Evolutionary conservation across 2,797 vertebrate species (phyloP).

Genomic region (Galagoides demidoff): DNA sequence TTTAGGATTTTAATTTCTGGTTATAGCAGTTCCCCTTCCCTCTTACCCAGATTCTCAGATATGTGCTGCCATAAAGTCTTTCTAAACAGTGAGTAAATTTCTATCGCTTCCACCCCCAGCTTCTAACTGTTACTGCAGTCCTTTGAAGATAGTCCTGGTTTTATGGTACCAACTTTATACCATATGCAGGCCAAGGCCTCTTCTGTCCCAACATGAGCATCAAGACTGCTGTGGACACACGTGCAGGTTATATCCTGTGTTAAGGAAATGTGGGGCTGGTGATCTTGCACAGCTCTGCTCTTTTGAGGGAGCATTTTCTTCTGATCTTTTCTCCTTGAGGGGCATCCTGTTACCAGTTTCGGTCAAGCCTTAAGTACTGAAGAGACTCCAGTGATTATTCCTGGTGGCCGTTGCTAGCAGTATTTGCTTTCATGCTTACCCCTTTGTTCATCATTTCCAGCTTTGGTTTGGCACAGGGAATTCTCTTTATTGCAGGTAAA

Average conservation of each 20-base stretch:
- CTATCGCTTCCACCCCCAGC: background rate
- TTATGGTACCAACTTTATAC: background rate
- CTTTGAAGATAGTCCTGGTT: background rate
- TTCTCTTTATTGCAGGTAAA: background rate
- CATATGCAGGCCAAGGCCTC: background rate
- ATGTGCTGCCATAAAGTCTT: background rate
- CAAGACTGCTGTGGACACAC: background rate
- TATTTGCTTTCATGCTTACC: background rate
- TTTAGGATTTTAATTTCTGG: conserved; percentile 29
- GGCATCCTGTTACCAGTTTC: background rate
- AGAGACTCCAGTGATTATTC: background rate
- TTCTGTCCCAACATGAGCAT: background rate
- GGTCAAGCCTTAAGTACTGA: background rate
- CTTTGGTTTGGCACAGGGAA: background rate
- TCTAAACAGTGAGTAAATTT: background rate
- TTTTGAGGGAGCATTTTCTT: background rate
- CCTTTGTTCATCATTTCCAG: background rate
- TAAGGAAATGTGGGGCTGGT: background rate
- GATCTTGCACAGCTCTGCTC: background rate
- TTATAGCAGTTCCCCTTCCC: background rate
- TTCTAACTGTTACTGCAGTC: background rate
- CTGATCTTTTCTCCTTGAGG: background rate
- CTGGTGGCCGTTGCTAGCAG: background rate
- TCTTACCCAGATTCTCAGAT: background rate
- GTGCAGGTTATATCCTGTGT: background rate